phyloP scores from a whole-genome alignment of 2,797 vertebrate species.

The Tokudaia muenninki region DNA sequence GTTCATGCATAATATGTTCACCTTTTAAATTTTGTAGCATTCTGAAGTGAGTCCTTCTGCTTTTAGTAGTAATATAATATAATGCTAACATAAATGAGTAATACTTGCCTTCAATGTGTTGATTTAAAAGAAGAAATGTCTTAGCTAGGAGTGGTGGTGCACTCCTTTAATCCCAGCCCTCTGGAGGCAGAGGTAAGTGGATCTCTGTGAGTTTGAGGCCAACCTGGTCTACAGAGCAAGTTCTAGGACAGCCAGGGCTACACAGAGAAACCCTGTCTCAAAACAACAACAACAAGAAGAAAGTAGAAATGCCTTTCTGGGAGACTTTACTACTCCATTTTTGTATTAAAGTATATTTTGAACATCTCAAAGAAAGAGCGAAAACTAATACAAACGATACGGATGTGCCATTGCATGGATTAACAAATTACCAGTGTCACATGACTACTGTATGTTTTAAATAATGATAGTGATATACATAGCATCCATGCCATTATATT shows the following conservation, averaged over 20 bases:
- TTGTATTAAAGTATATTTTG: constrained; percentile 63
- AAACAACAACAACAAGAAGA: background rate
- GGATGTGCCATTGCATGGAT: background rate
- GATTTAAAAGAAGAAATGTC: constrained; percentile 3
- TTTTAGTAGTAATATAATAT: constrained; percentile 56
- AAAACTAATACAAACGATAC: constrained; percentile 16
- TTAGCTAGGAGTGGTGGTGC: background rate
- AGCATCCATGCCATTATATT: background rate
- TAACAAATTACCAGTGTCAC: constrained; percentile 50
- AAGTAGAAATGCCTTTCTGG: constrained; percentile 12
- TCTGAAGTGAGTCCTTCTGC: constrained; percentile 72
- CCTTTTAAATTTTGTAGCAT: constrained; percentile 65
- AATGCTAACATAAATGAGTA: constrained; percentile 21
- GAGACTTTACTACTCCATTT: constrained; percentile 20
- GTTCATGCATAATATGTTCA: constrained; percentile 74
- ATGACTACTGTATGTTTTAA: constrained; percentile 23
- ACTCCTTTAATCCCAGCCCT: background rate
- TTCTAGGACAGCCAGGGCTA: background rate
- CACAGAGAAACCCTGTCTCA: background rate
- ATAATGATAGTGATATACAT: background rate
- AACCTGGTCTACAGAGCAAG: background rate
- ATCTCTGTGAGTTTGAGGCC: background rate
- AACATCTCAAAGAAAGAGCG: background rate
- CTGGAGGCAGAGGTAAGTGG: background rate
- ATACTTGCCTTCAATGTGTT: constrained; percentile 22